These are phyloP conservation scores for Acanthacorydalis orientalis DNA, from an alignment of 2,888 invertebrate genomes.

Conservation along the genomic window DNA sequence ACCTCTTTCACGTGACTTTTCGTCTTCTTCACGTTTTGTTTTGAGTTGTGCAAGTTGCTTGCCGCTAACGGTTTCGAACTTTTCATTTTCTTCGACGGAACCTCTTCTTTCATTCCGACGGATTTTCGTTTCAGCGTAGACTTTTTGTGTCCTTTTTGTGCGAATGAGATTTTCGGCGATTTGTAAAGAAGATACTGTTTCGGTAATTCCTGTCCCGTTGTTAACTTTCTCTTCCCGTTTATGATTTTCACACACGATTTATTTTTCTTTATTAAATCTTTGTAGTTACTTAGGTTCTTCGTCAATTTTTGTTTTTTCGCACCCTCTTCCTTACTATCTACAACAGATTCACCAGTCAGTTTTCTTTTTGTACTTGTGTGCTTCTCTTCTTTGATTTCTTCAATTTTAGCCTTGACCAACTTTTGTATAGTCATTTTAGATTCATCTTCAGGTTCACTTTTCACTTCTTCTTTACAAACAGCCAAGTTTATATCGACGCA, in stretches of 20 bases:
- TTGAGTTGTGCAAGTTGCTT: conserved; percentile 18
- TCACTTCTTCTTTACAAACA: neutral
- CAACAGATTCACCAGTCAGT: conserved; percentile 21
- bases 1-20: conserved; percentile 11
- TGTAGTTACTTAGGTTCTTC: conserved; percentile 20
- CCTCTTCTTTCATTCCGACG: conserved; percentile 13
- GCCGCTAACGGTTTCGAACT: conserved; percentile 19
- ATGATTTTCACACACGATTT: conserved; percentile 24
- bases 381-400: conserved; percentile 12
- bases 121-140: conserved; percentile 30
- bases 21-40: conserved; percentile 18
- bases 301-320: conserved; percentile 15
- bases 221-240: conserved; percentile 28
- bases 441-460: neutral
- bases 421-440: neutral
- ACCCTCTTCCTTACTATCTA: neutral
- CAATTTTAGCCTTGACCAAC: neutral
- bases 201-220: conserved; percentile 15
- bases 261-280: conserved; percentile 28
- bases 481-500: neutral
- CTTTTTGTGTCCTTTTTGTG: conserved; percentile 10
- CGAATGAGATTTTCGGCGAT: conserved; percentile 9
- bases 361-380: conserved; percentile 28
- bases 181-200: conserved; percentile 9
- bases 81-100: conserved; percentile 18